Conservation (phyloP, 2,888 invertebrate genomes). For the Parnassius apollo region DNA sequence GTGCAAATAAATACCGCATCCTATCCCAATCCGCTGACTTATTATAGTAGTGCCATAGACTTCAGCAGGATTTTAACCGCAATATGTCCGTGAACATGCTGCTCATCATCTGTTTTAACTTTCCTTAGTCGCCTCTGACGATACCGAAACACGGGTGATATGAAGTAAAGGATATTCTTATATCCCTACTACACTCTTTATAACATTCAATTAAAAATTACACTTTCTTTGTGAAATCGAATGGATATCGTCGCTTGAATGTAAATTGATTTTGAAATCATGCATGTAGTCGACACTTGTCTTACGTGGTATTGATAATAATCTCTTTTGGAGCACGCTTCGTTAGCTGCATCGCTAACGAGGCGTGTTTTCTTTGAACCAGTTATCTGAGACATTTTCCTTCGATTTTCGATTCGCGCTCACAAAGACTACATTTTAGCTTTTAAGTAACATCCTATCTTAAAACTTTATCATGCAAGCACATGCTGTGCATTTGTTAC, state of each 20-base stretch:
- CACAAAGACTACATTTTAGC: background rate
- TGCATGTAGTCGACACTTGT: constrained; percentile 8
- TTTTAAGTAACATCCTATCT: background rate
- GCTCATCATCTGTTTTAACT: too few relatives aligned
- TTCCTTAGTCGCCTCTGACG: too few relatives aligned
- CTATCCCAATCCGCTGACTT: too few relatives aligned
- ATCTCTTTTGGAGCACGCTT: constrained; percentile 29
- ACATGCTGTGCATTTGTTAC: too few relatives aligned
- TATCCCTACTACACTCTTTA: too few relatives aligned
- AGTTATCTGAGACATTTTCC: constrained; percentile 10
- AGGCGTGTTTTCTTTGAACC: constrained; percentile 20
- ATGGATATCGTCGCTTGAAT: background rate
- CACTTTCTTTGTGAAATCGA: background rate
- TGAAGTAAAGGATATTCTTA: too few relatives aligned
- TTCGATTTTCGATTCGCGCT: constrained; percentile 10
- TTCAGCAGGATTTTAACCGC: too few relatives aligned
- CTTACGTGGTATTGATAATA: constrained; percentile 29
- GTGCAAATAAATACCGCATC: too few relatives aligned
- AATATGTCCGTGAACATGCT: too few relatives aligned
- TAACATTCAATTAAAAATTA: background rate
- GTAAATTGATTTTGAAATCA: constrained; percentile 4
- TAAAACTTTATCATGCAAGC: too few relatives aligned
- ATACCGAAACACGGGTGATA: background rate
- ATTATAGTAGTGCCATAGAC: too few relatives aligned
- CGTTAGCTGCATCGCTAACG: constrained; percentile 34